These are phyloP conservation scores for Campylomormyrus tamandua DNA, from an alignment of 2,113 vertebrate species.

Conservation along the genomic window DNA sequence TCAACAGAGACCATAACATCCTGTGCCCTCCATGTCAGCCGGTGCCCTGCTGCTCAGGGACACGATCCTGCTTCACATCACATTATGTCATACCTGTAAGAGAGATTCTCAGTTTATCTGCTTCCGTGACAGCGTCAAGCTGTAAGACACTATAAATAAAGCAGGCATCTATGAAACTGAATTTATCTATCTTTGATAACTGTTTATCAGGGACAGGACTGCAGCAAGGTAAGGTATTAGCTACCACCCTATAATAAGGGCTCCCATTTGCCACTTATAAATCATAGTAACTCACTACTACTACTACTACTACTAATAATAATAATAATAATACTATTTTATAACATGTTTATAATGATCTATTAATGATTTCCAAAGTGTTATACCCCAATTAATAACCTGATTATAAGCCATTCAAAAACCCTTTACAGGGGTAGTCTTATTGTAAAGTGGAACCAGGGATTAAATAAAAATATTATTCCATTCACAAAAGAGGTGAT, in stretches of 20 bases:
- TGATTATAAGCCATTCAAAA: neutral
- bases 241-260: neutral
- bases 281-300: neutral
- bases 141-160: neutral
- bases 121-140: neutral
- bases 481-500: neutral
- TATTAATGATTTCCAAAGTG: neutral
- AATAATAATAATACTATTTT: neutral
- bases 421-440: neutral
- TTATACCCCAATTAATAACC: neutral
- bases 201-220: neutral
- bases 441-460: neutral
- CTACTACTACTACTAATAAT: neutral
- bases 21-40: neutral
- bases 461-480: neutral
- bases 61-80: neutral
- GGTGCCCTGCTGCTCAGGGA: neutral
- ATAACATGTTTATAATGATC: neutral
- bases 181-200: neutral
- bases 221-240: neutral
- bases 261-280: neutral
- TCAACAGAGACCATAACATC: neutral
- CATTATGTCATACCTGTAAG: neutral
- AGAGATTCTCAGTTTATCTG: neutral
- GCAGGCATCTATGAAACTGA: neutral